Base-by-base conservation (phyloP, 1,140 invertebrate species). In the Neomicropteryx cornuta region DNA sequence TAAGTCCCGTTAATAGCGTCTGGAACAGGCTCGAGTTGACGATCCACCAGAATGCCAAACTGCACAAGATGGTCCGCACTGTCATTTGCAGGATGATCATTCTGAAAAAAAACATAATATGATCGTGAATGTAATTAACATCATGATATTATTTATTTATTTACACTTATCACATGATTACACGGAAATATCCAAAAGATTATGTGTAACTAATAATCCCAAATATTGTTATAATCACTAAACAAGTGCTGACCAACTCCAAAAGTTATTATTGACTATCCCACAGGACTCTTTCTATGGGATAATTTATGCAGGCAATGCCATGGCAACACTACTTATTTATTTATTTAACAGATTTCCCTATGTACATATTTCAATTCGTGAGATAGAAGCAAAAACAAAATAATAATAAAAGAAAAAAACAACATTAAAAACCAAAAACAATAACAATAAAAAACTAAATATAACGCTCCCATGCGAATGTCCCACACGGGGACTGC, bases 11-110 rank as follows among this genome's bases (percentile, higher is more conserved):
- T 16, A 31, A n/a, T 16, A 19, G 21, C 17, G 34, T 46, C 30
- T 43, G 35, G 1, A 51, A 13, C 17, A 46, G 49, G 3, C 28
- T 19, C 0, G 44, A 44, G 5, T 48, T 54, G n/a, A 53, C 27
- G 2, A 58, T 5, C 38, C 37, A 51, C 47, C 50, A 59, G 33
- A 53, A 36, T 0, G 57, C 0, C n/a, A 46, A 40, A 0, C 43
- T 40, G 40, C 52, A 58, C 39, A 60, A 55, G 2, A 50, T 22
- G 3, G 30, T 36, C 17, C 53, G 46, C 13, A 53, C 24, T 5
- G 48, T 3, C 14, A 44, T 43, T 33, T 63, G 56, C 21, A 63
- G 14, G n/a, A 53, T 33, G 4, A 43, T 13, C 45, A 63, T 50
- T 43, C 58, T 60, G 56, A 31, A 60, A 62, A 33, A 47, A 43